Percentiles rank a stretch among this genome's conserved stretches.
Conservation (phyloP, 2,888 invertebrate species). For the Scaptomyza tumidula region DNA sequence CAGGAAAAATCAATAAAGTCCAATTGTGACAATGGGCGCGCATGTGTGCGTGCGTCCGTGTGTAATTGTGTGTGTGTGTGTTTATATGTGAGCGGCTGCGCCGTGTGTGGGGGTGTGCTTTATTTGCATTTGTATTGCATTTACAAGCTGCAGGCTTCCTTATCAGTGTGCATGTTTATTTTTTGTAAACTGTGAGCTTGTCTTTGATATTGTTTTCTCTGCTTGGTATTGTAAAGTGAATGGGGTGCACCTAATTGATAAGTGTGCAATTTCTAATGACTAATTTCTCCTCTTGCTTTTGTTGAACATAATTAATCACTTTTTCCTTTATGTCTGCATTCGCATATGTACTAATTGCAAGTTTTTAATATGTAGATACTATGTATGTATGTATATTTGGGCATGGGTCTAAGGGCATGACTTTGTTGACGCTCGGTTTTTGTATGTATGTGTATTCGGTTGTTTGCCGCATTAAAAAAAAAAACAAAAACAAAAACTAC, state of each 20-base stretch:
- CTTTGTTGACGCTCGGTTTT: constrained; percentile 16
- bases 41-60: constrained; percentile 11
- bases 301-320: constrained; percentile 66
- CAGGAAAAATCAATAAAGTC: constrained; percentile 79
- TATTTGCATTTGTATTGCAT: constrained; percentile 39
- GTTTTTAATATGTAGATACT: constrained; percentile 20
- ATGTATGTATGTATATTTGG: constrained; percentile 29
- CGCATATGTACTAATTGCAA: constrained; percentile 46
- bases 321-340: constrained; percentile 25
- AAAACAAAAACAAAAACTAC: constrained; percentile 13
- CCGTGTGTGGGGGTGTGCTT: constrained; percentile 38
- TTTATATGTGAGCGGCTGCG: constrained; percentile 49
- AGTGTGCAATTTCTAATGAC: constrained; percentile 34
- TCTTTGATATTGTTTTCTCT: constrained; percentile 7
- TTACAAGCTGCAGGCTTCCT: constrained; percentile 53
- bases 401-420: constrained; percentile 42
- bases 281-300: constrained; percentile 48
- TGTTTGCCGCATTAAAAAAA: constrained; percentile 27
- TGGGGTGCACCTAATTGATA: constrained; percentile 50
- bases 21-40: constrained; percentile 65
- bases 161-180: constrained; percentile 47
- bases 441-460: constrained; percentile 26
- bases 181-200: constrained; percentile 10
- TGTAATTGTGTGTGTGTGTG: constrained; percentile 3
- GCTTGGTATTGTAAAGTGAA: constrained; percentile 37